phyloP scores from a whole-genome alignment of 2,113 vertebrate genomes.

The Eudyptes chrysolophus region DNA sequence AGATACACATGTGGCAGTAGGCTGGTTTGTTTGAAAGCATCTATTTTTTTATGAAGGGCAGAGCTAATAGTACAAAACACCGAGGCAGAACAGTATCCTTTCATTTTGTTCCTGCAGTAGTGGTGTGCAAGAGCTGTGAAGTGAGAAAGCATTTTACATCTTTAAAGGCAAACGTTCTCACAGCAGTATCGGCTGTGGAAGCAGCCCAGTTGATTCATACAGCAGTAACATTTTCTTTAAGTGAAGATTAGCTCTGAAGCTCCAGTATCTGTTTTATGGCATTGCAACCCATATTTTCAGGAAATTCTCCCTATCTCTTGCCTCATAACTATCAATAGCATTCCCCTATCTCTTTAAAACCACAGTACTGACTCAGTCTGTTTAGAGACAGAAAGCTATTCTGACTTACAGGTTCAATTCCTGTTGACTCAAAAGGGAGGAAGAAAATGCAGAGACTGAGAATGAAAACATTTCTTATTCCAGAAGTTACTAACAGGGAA shows the following conservation, averaged over 20 bases:
- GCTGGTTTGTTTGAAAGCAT: background rate
- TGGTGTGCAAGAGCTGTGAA: background rate
- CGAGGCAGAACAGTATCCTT: background rate
- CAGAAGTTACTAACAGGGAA: slow-evolving; percentile 45
- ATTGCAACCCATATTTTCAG: background rate
- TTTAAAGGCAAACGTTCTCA: background rate
- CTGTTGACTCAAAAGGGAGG: slow-evolving; percentile 46
- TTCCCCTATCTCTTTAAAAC: background rate
- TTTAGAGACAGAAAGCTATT: slow-evolving; percentile 60
- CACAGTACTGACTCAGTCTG: background rate
- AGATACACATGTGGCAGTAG: background rate
- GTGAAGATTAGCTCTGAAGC: background rate
- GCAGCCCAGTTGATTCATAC: background rate
- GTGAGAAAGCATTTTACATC: background rate
- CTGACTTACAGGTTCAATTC: slow-evolving; percentile 64
- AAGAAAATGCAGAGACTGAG: slow-evolving; percentile 21
- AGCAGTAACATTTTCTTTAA: background rate
- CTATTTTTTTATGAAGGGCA: background rate
- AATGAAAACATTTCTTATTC: slow-evolving; percentile 65
- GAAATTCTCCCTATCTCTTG: background rate
- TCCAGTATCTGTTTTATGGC: background rate
- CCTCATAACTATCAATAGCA: background rate
- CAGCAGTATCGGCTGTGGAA: background rate
- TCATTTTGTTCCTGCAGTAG: background rate
- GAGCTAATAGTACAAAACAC: background rate